These are phyloP conservation scores for Mongoloraphidia duomilia DNA, from an alignment of 2,888 invertebrate species.

Conservation along the genomic window DNA sequence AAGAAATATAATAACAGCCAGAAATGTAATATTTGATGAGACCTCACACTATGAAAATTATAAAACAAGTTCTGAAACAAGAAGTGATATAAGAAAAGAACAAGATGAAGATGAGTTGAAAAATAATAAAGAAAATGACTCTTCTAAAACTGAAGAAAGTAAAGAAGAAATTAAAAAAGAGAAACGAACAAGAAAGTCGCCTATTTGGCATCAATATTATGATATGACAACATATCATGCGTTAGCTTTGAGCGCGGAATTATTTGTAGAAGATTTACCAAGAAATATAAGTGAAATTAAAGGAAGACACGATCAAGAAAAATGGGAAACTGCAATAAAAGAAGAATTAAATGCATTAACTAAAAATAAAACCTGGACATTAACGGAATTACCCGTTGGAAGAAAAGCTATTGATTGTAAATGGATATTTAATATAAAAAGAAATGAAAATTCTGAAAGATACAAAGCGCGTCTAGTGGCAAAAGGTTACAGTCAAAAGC, in stretches of 20 bases:
- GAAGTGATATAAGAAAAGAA: background rate
- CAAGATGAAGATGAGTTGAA: background rate
- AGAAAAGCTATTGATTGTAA: constrained; percentile 14
- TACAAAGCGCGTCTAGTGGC: constrained; percentile 18
- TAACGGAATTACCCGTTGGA: constrained; percentile 5
- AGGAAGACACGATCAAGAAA: constrained; percentile 1
- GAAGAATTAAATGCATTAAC: constrained; percentile 14
- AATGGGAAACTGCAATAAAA: constrained; percentile 12
- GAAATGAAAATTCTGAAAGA: constrained; percentile 5
- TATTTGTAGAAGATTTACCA: constrained; percentile 6
- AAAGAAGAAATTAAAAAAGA: background rate
- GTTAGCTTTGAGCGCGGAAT: too few relatives aligned
- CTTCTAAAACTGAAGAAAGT: background rate
- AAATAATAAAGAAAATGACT: too few relatives aligned
- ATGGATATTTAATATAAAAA: constrained; percentile 17
- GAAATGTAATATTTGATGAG: background rate
- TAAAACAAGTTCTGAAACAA: too few relatives aligned
- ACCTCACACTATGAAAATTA: too few relatives aligned
- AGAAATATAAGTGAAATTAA: constrained; percentile 6
- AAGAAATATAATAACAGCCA: background rate
- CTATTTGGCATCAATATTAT: too few relatives aligned
- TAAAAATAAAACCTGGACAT: constrained; percentile 16
- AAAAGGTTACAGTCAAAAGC: constrained; percentile 16
- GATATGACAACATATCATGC: too few relatives aligned
- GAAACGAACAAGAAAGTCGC: too few relatives aligned